Evolutionary conservation across 1,140 invertebrate species (phyloP), one percentile per base, ranked within the genome.

Genomic region (Drosophila repleta): DNA sequence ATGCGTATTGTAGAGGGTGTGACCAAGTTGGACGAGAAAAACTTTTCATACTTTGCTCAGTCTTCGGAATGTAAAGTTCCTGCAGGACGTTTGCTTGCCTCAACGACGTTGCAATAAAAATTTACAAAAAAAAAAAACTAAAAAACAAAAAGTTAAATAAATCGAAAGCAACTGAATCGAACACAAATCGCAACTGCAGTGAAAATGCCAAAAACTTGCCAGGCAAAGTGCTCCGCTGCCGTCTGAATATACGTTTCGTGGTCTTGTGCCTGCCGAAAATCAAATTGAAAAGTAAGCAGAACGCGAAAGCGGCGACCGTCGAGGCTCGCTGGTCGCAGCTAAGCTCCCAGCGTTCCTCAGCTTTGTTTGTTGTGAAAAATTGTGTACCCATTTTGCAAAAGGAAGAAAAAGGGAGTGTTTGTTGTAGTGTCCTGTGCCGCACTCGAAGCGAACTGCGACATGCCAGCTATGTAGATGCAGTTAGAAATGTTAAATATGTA

Each of bases 1-100:
- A 67, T 73, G 78, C 83, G 73, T 70, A 58, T 74, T 83, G 75
- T 75, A 84, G 90, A 91, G 90, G 90, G 90, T 91, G 90, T 91
- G 90, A 91, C 83, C 79, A 88, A 91, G 90, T 90, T 84, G 87
- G 90, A 91, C 66, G 80, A 78, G 73, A 77, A 80, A 89, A 83
- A 90, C 84, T 90, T 91, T 91, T 91, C 90, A 91, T 91, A 91
- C 85, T 90, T 84, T 88, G 90, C 84, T 89, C 83, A 87, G 81
- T 88, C 80, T 87, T 91, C 74, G 88, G 80, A 91, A 91, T 91
- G 90, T 91, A 68, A 85, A 90, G 90, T 85, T 77, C 83, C 78
- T 78, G 70, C 68, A 74, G 67, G 74, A 80, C 70, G 74, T 82
- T 79, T 80, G 63, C 80, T 79, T 80, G 63, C 80, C 53, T 67